phyloP scores from a whole-genome alignment of 30 jellyfish, hydroid and myxozoan genomes.

The Cassiopea xamachana region DNA sequence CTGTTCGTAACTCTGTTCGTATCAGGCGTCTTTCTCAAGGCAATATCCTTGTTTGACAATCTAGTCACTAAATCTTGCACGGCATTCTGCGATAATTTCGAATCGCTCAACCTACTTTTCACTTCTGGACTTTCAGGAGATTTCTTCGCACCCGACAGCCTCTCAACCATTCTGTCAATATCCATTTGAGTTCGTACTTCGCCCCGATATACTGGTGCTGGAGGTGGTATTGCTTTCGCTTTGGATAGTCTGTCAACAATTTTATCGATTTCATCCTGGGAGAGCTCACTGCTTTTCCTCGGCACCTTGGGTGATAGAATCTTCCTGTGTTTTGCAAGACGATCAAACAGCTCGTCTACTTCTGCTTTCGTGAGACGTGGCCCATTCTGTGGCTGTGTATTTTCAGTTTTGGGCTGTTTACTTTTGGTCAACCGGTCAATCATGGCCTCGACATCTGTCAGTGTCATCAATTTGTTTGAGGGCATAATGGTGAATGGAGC shows the following conservation, averaged over 20 bases:
- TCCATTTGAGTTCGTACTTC: slow-evolving; percentile 44
- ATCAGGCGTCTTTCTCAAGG: slow-evolving; percentile 78
- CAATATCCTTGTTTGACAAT: slow-evolving; percentile 59
- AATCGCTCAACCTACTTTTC: neutral
- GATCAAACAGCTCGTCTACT: slow-evolving; percentile 39
- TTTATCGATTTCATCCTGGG: slow-evolving; percentile 51
- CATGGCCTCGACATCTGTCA: slow-evolving; percentile 42
- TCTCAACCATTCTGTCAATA: slow-evolving; percentile 43
- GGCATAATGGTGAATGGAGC: slow-evolving; percentile 3
- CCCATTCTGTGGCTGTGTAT: neutral
- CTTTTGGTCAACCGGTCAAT: slow-evolving; percentile 51
- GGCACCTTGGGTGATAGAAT: slow-evolving; percentile 14
- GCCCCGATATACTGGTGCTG: slow-evolving; percentile 58
- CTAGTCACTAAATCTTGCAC: slow-evolving; percentile 52
- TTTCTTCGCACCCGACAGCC: slow-evolving; percentile 33
- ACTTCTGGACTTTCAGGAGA: neutral
- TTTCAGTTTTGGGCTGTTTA: neutral
- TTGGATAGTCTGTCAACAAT: slow-evolving; percentile 65
- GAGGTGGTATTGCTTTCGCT: slow-evolving; percentile 24
- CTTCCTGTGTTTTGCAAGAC: slow-evolving; percentile 24
- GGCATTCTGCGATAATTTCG: slow-evolving; percentile 31
- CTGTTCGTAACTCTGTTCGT: slow-evolving; percentile 44
- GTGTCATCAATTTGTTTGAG: slow-evolving; percentile 13
- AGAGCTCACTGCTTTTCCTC: neutral
- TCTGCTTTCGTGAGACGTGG: slow-evolving; percentile 11